Conservation (phyloP, 1,140 invertebrate species). For the Oryctes rhinoceros region DNA sequence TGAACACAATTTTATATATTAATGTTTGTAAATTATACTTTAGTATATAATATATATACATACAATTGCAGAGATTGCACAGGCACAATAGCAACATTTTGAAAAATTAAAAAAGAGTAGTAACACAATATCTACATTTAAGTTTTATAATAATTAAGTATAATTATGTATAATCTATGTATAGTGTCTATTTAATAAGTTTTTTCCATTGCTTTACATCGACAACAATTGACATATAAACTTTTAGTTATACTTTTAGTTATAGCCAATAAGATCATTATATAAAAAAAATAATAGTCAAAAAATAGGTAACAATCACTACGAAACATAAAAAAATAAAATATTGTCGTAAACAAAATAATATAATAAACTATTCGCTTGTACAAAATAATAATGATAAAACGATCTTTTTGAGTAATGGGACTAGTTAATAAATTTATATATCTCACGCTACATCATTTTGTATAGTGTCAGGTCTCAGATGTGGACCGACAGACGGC, state of each 20-base stretch:
- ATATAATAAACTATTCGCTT: conserved; percentile 39
- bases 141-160: conserved; percentile 19
- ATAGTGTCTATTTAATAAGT: conserved; percentile 14
- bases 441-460: conserved; percentile 51
- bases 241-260: conserved; percentile 37
- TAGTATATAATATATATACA: conserved; percentile 38
- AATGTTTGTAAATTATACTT: conserved; percentile 38
- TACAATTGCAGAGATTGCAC: conserved; percentile 37
- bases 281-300: conserved; percentile 23
- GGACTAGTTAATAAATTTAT: conserved; percentile 41
- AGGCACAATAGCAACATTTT: conserved; percentile 34
- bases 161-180: conserved; percentile 28
- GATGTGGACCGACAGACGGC: conserved; percentile 48
- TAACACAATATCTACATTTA: conserved; percentile 33
- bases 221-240: conserved; percentile 37
- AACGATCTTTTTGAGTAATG: conserved; percentile 37
- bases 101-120: conserved; percentile 13
- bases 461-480: conserved; percentile 43
- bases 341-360: conserved; percentile 29
- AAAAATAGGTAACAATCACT: conserved; percentile 38
- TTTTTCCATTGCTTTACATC: conserved; percentile 25
- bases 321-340: conserved; percentile 29
- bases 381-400: conserved; percentile 33
- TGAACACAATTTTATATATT: conserved; percentile 42
- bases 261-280: conserved; percentile 24